Percentiles rank a stretch among this genome's conserved stretches.
These are phyloP conservation scores for Uropsilus gracilis DNA, from an alignment of 2,113 vertebrate genomes.

Conservation along the genomic window DNA sequence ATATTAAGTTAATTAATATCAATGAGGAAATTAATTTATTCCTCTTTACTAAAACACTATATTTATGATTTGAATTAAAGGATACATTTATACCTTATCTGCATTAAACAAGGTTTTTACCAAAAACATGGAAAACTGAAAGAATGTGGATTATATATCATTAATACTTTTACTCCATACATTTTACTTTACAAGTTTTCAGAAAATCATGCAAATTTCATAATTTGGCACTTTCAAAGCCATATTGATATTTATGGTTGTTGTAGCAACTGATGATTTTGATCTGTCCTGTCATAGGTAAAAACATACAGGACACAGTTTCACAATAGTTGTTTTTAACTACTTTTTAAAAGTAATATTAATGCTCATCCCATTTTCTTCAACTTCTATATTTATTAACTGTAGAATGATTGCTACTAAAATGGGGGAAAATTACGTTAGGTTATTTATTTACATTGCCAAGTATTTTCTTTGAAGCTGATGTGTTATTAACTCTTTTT, in stretches of 20 bases:
- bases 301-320: background rate
- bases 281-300: background rate
- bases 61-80: constrained; percentile 38
- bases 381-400: background rate
- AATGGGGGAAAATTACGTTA: too few species aligned
- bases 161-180: background rate
- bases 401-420: background rate
- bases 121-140: background rate
- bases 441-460: background rate
- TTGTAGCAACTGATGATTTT: background rate
- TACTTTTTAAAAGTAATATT: background rate
- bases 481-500: background rate
- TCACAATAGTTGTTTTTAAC: background rate
- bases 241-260: background rate
- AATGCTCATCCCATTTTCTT: background rate
- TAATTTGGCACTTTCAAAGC: background rate
- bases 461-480: background rate
- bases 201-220: background rate
- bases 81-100: background rate
- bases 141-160: background rate
- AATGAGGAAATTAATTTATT: constrained; percentile 23
- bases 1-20: constrained; percentile 63
- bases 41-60: background rate
- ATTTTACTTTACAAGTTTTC: background rate
- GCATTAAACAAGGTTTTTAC: background rate